These are phyloP conservation scores for Drosophila saltans DNA, from an alignment of 1,140 invertebrate species.

Conservation along the genomic window DNA sequence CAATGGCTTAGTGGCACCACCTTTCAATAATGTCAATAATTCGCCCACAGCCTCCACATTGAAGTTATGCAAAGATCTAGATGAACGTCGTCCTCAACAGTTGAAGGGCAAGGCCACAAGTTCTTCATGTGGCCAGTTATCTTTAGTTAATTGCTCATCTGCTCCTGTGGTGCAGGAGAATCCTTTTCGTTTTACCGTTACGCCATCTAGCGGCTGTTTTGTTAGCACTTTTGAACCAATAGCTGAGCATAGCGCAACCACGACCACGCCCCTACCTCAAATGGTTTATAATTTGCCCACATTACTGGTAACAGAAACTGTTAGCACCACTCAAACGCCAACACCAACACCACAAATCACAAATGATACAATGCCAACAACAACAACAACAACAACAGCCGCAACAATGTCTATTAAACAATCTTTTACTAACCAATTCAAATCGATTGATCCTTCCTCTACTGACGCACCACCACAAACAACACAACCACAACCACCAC, in stretches of 20 bases:
- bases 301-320: conserved; percentile 51
- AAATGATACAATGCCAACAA: conserved; percentile 10
- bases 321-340: conserved; percentile 10
- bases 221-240: conserved; percentile 70
- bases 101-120: conserved; percentile 45
- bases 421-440: conserved; percentile 60
- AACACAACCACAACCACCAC: conserved; percentile 12
- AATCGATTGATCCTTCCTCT: conserved; percentile 51
- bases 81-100: conserved; percentile 39
- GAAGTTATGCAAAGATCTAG: conserved; percentile 63
- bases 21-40: conserved; percentile 44
- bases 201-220: conserved; percentile 34
- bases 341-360: background rate
- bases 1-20: conserved; percentile 3
- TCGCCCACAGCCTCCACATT: conserved; percentile 74
- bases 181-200: conserved; percentile 62
- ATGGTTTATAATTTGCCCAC: conserved; percentile 55
- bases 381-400: conserved; percentile 14
- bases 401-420: conserved; percentile 51
- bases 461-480: conserved; percentile 48
- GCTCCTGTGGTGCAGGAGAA: conserved; percentile 55
- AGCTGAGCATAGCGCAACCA: conserved; percentile 44
- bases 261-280: conserved; percentile 34
- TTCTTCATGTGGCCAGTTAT: conserved; percentile 62
- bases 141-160: conserved; percentile 38